These are phyloP conservation scores for Spodoptera frugiperda DNA, from an alignment of 1,140 invertebrate species.

Conservation along the genomic window DNA sequence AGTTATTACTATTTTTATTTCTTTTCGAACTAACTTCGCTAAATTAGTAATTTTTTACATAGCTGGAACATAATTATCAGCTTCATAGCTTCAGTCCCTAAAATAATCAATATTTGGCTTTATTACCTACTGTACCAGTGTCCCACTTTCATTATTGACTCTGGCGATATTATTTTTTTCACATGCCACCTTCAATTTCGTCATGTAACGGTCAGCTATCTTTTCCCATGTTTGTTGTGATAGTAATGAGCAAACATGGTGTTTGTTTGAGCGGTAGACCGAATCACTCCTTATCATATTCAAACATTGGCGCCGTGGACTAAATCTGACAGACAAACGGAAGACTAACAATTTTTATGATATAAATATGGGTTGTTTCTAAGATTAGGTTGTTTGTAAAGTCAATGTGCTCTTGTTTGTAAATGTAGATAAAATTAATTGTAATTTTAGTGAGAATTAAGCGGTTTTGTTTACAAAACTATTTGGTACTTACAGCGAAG, in stretches of 20 bases:
- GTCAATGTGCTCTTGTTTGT: slow-evolving; percentile 23
- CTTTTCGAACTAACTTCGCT: not conserved
- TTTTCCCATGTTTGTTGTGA: slow-evolving; percentile 43
- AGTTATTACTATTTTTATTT: not conserved
- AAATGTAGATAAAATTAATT: not conserved
- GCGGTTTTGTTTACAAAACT: too few species aligned
- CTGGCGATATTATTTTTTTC: slow-evolving; percentile 15
- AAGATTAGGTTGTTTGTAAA: slow-evolving; percentile 4
- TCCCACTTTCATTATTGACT: slow-evolving; percentile 37
- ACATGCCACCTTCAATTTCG: slow-evolving; percentile 26
- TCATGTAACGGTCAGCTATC: slow-evolving; percentile 14
- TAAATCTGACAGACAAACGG: slow-evolving; percentile 13
- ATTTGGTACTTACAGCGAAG: too few species aligned
- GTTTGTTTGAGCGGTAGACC: slow-evolving; percentile 42
- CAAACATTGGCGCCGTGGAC: slow-evolving; percentile 39
- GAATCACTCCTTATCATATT: slow-evolving; percentile 46
- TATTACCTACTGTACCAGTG: slow-evolving; percentile 2
- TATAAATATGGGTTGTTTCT: slow-evolving; percentile 18
- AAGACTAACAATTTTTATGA: slow-evolving; percentile 30
- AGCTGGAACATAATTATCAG: not conserved
- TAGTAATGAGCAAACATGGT: slow-evolving; percentile 37
- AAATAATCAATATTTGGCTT: not conserved
- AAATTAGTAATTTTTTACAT: not conserved
- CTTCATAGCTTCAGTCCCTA: not conserved
- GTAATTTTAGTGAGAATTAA: not conserved